These are phyloP conservation scores for Hippocampus zosterae DNA, from an alignment of 2,113 vertebrate genomes.

Conservation along the genomic window DNA sequence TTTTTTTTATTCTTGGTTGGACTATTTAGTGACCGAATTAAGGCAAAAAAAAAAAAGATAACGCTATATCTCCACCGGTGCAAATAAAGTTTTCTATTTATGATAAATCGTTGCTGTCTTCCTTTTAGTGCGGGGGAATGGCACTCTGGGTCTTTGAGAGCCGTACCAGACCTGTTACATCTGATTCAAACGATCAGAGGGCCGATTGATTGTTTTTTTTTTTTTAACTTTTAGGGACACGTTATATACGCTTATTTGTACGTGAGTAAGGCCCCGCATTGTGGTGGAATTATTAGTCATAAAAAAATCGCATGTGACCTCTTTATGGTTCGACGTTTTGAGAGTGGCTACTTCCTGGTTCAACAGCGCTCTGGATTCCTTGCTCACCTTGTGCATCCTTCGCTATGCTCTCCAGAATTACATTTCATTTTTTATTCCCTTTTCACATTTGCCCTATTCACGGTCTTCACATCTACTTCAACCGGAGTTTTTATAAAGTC, in stretches of 20 bases:
- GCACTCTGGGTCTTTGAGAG: no score
- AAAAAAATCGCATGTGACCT: background rate
- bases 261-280: background rate
- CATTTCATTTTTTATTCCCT: no score
- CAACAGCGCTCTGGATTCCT: background rate
- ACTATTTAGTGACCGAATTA: background rate
- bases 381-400: no score
- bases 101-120: slow-evolving; percentile 22
- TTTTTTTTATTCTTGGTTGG: slow-evolving; percentile 25
- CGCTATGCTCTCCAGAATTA: no score
- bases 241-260: background rate
- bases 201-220: background rate
- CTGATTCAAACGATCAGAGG: no score
- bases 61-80: slow-evolving; percentile 38
- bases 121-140: no score
- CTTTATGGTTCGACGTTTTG: background rate
- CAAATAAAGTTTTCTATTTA: slow-evolving; percentile 69
- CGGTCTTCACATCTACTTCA: no score
- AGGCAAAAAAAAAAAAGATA: slow-evolving; percentile 19
- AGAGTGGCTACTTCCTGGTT: background rate
- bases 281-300: background rate
- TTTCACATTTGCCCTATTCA: no score
- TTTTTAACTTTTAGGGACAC: background rate
- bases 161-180: no score
- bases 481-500: background rate